Percentiles rank a stretch among this genome's conserved stretches.
Conservation (phyloP, 2,113 vertebrate species). For the Himantopus leucocephalus region DNA sequence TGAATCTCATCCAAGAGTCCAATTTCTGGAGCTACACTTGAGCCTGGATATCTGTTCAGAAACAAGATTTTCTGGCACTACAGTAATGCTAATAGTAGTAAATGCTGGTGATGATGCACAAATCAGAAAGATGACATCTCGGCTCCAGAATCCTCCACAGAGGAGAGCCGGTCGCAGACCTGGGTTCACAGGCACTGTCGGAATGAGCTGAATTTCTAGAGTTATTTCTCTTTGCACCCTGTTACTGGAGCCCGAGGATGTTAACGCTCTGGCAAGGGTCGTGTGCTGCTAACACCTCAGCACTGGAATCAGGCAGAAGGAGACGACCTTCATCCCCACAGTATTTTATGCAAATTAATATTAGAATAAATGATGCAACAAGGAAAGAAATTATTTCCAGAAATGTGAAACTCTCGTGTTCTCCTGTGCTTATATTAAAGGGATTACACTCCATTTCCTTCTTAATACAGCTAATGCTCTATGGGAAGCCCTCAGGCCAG, state of each 20-base stretch:
- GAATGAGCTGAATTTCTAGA: neutral
- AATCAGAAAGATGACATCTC: neutral
- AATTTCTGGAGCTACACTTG: neutral
- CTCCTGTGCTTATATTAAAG: constrained; percentile 75
- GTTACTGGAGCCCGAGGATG: neutral
- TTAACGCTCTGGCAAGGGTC: neutral
- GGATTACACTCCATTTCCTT: constrained; percentile 85
- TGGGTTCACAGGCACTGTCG: accelerated
- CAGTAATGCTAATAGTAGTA: neutral
- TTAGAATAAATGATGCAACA: constrained; percentile 30
- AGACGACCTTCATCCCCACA: neutral
- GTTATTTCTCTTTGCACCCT: neutral
- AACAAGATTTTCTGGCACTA: neutral
- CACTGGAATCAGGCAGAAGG: neutral
- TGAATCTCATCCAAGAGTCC: neutral
- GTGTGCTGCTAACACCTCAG: neutral
- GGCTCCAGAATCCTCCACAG: neutral
- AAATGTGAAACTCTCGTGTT: constrained; percentile 66
- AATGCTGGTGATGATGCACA: neutral
- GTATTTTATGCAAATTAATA: constrained; percentile 47
- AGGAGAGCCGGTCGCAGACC: accelerated
- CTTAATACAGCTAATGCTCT: constrained; percentile 77
- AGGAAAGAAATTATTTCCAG: constrained; percentile 68
- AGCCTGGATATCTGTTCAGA: neutral
- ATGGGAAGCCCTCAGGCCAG: constrained; percentile 77